These are phyloP conservation scores for Ceuthmochares aereus DNA, from an alignment of 2,113 vertebrate genomes.

Conservation along the genomic window DNA sequence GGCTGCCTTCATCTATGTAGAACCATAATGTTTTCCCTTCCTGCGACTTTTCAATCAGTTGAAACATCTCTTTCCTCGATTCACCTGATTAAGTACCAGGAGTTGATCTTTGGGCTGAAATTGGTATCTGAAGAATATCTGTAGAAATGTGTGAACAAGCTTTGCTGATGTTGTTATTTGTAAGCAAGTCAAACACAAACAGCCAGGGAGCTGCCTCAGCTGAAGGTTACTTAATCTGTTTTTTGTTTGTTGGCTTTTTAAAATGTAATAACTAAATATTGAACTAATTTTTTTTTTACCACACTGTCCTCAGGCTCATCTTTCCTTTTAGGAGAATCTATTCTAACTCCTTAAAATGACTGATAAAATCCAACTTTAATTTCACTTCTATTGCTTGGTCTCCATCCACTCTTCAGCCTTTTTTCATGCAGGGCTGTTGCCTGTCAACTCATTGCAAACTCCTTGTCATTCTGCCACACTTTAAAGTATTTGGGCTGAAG, in stretches of 20 bases:
- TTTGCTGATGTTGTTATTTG: background rate
- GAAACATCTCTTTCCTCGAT: background rate
- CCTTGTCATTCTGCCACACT: background rate
- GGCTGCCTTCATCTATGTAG: background rate
- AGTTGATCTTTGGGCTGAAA: slow-evolving; percentile 33
- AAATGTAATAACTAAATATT: background rate
- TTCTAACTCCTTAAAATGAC: background rate
- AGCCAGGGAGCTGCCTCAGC: background rate
- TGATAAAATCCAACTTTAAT: background rate
- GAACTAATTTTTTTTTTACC: background rate
- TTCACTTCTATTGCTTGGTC: background rate
- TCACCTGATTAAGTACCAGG: slow-evolving; percentile 16
- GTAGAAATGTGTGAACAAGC: slow-evolving; percentile 18
- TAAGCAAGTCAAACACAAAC: background rate
- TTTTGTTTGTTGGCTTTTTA: background rate
- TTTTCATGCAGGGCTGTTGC: fast-evolving
- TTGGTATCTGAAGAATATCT: background rate
- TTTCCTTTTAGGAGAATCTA: background rate
- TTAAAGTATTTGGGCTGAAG: background rate
- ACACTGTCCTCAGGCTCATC: background rate
- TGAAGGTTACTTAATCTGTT: background rate
- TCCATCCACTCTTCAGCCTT: background rate
- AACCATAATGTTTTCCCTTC: background rate
- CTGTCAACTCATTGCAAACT: background rate
- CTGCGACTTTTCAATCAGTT: background rate